Evolutionary conservation across 2,797 vertebrate species (phyloP).

Genomic region (Tinamus major): DNA sequence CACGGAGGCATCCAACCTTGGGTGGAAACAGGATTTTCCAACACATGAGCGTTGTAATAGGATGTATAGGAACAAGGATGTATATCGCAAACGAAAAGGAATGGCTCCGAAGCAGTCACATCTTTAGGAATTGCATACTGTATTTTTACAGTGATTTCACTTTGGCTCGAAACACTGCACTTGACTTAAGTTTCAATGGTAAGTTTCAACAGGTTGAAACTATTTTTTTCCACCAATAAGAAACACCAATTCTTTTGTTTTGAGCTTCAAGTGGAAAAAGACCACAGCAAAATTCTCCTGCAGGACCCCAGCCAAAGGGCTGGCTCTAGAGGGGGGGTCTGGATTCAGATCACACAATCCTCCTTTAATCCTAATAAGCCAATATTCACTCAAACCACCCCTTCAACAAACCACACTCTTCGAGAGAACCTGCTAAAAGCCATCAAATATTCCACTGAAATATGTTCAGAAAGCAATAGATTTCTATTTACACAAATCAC

Average conservation of each 20-base stretch:
- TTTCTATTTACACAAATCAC: background rate
- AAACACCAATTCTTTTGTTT: background rate
- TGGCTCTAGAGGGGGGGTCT: background rate
- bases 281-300: background rate
- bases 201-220: background rate
- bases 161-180: background rate
- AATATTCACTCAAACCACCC: background rate
- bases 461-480: background rate
- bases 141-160: background rate
- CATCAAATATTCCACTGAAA: background rate
- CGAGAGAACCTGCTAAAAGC: background rate
- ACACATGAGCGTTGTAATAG: background rate
- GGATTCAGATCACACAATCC: background rate
- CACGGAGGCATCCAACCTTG: background rate
- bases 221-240: background rate
- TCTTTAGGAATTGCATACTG: background rate
- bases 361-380: background rate
- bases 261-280: background rate
- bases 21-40: background rate
- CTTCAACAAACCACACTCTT: rapidly evolving
- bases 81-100: background rate
- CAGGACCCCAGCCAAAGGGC: background rate
- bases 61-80: rapidly evolving
- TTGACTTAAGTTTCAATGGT: background rate
- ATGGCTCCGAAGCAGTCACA: background rate